Evolutionary conservation across 2,888 invertebrate genomes (phyloP), one percentile per base, ranked within the genome.

Genomic region (Macrosiphum euphorbiae): DNA sequence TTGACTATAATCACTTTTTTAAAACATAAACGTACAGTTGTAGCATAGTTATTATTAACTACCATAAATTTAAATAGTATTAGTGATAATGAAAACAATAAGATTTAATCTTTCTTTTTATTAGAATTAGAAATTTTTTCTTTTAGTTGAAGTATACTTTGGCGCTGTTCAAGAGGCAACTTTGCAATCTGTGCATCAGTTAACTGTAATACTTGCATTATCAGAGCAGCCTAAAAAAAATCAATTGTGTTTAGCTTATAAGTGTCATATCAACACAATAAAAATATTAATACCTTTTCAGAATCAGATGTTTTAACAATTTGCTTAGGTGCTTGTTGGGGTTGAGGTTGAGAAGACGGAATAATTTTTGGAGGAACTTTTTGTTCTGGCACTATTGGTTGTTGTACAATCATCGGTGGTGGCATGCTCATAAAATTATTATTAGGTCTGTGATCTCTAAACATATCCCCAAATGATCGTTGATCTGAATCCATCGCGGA

Each of bases 201-300:
- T 94, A 99, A 96, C 96, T 99, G 99, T 95, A 99, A 96, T 58
- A 99, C 99, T 97, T 99, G 99, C 99, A 99, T 99, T 95, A 99
- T 99, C 94, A 99, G 96, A 24, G 98, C 98, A 94, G 99, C 99
- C 98, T 98, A 96, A 84, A 96, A 95, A 94, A 94, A 95, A 90
- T 44, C 4, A 20, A 78, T 78, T 78, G 0, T 35, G 11, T 87
- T 88, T 35, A 20, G 7, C 20, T 44, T 86, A 50, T 88, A 41
- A 41, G 61, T 52, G 16, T 58, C 0, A n/a, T 41, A 26, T n/a
- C 7, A n/a, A n/a, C n/a, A 90, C 24, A 7, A n/a, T 86, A 10
- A 35, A 94, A 35, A 61, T 20, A 35, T 3, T 24, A 55, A 85
- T 90, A 94, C 94, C 88, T 93, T 94, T 86, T 94, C 94, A n/a